phyloP scores from a whole-genome alignment of 2,797 vertebrate species.

The Karalla daura region DNA sequence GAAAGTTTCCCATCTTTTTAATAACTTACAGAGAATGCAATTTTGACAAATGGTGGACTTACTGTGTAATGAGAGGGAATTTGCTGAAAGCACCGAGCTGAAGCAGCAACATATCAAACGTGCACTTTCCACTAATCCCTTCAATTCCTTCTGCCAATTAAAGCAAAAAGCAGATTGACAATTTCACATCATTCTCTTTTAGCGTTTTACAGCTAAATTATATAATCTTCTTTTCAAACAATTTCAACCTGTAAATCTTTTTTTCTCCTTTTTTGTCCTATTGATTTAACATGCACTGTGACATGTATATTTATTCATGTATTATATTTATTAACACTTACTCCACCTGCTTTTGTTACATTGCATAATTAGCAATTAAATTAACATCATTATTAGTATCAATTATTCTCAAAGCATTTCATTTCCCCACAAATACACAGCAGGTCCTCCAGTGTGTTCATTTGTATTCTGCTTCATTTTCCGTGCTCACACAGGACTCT shows the following conservation, averaged over 20 bases:
- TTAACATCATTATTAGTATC: neutral
- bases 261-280: too few relatives aligned
- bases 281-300: too few relatives aligned
- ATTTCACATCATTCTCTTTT: slow-evolving; percentile 2
- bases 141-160: neutral
- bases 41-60: neutral
- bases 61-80: neutral
- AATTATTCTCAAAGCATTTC: neutral
- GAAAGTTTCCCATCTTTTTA: neutral
- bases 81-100: neutral
- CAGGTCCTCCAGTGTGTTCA: too few relatives aligned
- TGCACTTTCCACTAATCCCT: slow-evolving; percentile 4
- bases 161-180: neutral
- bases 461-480: neutral
- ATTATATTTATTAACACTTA: neutral
- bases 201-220: neutral
- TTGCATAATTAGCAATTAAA: slow-evolving; percentile 6
- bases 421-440: too few relatives aligned
- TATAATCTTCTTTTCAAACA: too few relatives aligned
- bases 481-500: neutral
- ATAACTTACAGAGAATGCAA: neutral
- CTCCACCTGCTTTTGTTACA: too few relatives aligned
- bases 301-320: too few relatives aligned
- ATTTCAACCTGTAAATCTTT: too few relatives aligned
- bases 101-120: neutral